Base-by-base conservation (phyloP, 2,797 vertebrate species). In the Hypotaenidia okinawae region DNA sequence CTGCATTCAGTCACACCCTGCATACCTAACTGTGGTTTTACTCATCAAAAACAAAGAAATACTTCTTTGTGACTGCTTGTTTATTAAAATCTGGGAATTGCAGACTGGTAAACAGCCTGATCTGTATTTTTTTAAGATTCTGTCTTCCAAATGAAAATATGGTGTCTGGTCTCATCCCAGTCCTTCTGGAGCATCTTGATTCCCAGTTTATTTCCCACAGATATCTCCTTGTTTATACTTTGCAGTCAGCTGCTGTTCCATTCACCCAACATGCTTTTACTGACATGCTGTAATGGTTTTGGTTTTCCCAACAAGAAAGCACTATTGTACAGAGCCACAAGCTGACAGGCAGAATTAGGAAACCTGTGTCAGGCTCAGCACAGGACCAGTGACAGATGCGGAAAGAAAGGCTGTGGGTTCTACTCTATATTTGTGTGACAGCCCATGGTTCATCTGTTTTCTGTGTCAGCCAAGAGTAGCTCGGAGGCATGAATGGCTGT, bases 401-500 rank as follows among this genome's bases (percentile, higher is more conserved):
- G 49, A 66, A 86, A 86, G 69, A 68, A 66, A 87, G 77, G 80
- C 67, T 82, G 52, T 37, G 70, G 55, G n/a, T 93, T 90, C 51
- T 79, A 73, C 83, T 67, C 52, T 82, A 0, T n/a, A 68, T 76
- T 77, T 87, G 39, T 72, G 69, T 66, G 80, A 90, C 90, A 90
- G 77, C 30, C 59, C 47, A 87, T 37, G 74, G 87, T 66, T 95
- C 86, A 78, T 91, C 85, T 84, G 74, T 1, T 94, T 95, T 95
- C 62, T 93, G 35, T 87, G 86, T 70, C 93, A 92, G 92, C 74
- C 83, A 86, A 47, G 41, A 93, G 88, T 59, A 90, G 93, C 95
- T 32, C 37, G 81, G 57, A 84, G 94, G 87, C 93, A 93, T 2
- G 22, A 94, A 90, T 0, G 33, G 72, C 68, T 2, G 0, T 77